Base-by-base conservation (phyloP, 2,113 vertebrate species). In the Callocephalon fimbriatum region DNA sequence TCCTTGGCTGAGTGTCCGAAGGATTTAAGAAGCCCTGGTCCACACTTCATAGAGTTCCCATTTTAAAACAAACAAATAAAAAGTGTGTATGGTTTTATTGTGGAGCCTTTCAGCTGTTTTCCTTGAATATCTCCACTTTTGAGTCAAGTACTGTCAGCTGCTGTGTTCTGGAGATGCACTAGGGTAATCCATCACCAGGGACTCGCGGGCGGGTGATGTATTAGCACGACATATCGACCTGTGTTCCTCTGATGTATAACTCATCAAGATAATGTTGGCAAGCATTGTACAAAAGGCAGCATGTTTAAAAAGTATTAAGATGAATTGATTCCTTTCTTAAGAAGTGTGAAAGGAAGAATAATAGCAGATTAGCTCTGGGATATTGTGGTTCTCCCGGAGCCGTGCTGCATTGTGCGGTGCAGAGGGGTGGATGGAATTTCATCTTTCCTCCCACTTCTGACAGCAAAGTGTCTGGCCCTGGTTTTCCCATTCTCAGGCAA, bases 231-330 rank as follows among this genome's bases (percentile, higher is more conserved):
- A 27, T 35, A 35, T n/a, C 18, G 63, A 86, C 88, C 93, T 63
- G 62, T 6, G 72, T 25, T 84, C 62, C 86, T 97, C 96, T 96
- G 93, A 97, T 97, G 68, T 95, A 9, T 83, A 98, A 95, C 96
- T 97, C 95, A 91, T 94, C 94, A 50, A 95, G 96, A 96, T 97
- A 96, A 97, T 96, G 92, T 88, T 91, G 94, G 93, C 87, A 95
- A 94, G 94, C 94, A 23, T 83, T 87, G 90, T 58, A 79, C 82
- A 91, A 97, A 95, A 95, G 90, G 82, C 82, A 88, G 78, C 77
- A 1, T 93, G 81, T 88, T 97, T 95, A 84, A 90, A 92, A 92
- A 91, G 80, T 88, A 81, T 94, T 67, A 95, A 94, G 94, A 91
- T 95, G 74, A 97, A 96, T 94, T 63, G 97, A 94, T 94, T 94